Evolutionary conservation across 2,888 invertebrate genomes (phyloP).

Genomic region (Megaustenia siamemsis): DNA sequence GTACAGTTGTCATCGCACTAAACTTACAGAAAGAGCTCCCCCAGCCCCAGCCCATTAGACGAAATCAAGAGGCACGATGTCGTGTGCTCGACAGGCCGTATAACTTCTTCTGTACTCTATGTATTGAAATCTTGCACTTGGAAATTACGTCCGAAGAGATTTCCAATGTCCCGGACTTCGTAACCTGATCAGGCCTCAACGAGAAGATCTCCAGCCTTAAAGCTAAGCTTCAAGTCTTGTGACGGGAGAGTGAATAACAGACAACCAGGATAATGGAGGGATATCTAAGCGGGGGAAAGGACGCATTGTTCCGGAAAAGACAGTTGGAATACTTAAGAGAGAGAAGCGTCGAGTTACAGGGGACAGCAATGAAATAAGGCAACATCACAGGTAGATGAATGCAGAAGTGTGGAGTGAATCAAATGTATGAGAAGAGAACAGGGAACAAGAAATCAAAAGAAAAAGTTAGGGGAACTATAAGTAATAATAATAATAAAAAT

Average conservation of each 20-base stretch:
- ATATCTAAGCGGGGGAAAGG: not conserved
- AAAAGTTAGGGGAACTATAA: not conserved
- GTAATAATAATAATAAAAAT: not conserved
- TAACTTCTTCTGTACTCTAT: conserved; percentile 20
- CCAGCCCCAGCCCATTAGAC: conserved; percentile 35
- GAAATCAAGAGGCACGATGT: conserved; percentile 42
- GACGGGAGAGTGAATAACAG: conserved; percentile 7
- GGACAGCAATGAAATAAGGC: not conserved
- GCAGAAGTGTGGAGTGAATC: not conserved
- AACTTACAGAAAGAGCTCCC: not conserved
- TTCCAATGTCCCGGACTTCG: not conserved
- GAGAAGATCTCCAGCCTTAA: not conserved
- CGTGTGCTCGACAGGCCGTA: conserved; percentile 18
- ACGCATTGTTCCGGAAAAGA: conserved; percentile 38
- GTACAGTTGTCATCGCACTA: conserved; percentile 2
- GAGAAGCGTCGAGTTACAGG: conserved; percentile 16
- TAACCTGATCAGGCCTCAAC: conserved; percentile 26
- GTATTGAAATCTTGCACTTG: conserved; percentile 36
- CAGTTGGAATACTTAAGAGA: conserved; percentile 21
- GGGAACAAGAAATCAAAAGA: not conserved
- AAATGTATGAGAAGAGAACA: not conserved
- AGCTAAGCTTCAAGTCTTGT: conserved; percentile 15
- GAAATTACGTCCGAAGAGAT: conserved; percentile 29
- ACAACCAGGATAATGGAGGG: conserved; percentile 2
- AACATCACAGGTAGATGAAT: conserved; percentile 18